Percentiles rank a stretch among this genome's conserved stretches.
Conservation (phyloP, 2,888 invertebrate genomes). For the Graphium colonna region DNA sequence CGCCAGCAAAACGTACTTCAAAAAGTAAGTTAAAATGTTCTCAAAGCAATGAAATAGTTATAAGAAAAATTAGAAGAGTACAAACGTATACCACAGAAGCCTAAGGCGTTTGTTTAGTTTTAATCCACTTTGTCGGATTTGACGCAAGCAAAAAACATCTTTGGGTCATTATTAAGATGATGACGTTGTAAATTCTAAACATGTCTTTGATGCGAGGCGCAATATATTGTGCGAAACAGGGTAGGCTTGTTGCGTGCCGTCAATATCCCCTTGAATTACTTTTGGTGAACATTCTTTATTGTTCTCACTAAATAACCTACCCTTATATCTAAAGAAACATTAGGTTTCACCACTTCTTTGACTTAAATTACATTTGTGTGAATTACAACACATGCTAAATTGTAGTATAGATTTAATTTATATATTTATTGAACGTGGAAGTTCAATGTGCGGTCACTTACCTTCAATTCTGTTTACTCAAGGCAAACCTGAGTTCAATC, state of each 20-base stretch:
- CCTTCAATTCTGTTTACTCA: no score
- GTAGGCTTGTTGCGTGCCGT: slow-evolving; percentile 7
- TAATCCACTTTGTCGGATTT: background rate
- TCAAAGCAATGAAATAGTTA: no score
- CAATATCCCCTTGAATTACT: slow-evolving; percentile 17
- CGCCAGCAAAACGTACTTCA: no score
- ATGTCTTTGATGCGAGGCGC: slow-evolving; percentile 17
- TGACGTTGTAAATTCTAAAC: slow-evolving; percentile 18
- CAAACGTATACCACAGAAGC: background rate
- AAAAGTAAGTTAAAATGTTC: no score
- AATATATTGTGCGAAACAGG: slow-evolving; percentile 13
- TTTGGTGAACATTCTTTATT: background rate
- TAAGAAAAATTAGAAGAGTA: background rate
- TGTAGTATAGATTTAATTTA: no score
- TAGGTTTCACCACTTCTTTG: no score
- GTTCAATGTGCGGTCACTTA: no score
- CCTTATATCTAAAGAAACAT: no score
- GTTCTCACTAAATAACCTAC: background rate
- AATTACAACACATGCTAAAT: no score
- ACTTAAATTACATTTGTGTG: no score
- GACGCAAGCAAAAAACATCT: slow-evolving; percentile 16
- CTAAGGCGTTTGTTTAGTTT: background rate
- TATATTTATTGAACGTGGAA: no score
- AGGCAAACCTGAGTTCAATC: no score
- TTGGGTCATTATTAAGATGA: slow-evolving; percentile 12